Conservation (phyloP, 2,113 vertebrate genomes). For the Saccopteryx leptura region DNA sequence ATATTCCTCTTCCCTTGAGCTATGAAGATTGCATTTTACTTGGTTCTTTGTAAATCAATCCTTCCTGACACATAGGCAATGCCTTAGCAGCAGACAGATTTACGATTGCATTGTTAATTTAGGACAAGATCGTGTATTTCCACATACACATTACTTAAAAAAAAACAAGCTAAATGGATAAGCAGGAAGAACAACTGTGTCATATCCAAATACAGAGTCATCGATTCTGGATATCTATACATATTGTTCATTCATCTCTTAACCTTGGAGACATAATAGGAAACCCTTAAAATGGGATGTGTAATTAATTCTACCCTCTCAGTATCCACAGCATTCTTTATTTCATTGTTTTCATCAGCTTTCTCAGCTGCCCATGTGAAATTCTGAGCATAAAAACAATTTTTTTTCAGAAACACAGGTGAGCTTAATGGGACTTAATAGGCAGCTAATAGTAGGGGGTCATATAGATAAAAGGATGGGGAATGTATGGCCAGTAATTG, state of each 20-base stretch:
- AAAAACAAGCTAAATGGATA: background rate
- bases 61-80: slow-evolving; percentile 57
- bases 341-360: background rate
- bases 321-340: background rate
- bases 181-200: background rate
- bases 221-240: background rate
- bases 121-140: slow-evolving; percentile 63
- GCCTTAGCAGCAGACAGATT: slow-evolving; percentile 45
- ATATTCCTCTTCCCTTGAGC: slow-evolving; percentile 62
- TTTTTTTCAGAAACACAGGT: background rate
- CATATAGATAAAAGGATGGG: background rate
- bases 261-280: background rate
- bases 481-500: background rate
- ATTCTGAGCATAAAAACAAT: background rate
- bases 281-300: background rate
- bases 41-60: slow-evolving; percentile 75
- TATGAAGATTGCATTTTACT: slow-evolving; percentile 72
- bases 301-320: background rate
- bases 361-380: background rate
- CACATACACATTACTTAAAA: background rate
- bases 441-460: background rate
- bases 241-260: background rate
- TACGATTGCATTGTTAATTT: slow-evolving; percentile 74
- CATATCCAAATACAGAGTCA: slow-evolving; percentile 22
- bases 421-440: background rate